phyloP scores from a whole-genome alignment of 2,113 vertebrate genomes.

The Micronycteris hirsuta region DNA sequence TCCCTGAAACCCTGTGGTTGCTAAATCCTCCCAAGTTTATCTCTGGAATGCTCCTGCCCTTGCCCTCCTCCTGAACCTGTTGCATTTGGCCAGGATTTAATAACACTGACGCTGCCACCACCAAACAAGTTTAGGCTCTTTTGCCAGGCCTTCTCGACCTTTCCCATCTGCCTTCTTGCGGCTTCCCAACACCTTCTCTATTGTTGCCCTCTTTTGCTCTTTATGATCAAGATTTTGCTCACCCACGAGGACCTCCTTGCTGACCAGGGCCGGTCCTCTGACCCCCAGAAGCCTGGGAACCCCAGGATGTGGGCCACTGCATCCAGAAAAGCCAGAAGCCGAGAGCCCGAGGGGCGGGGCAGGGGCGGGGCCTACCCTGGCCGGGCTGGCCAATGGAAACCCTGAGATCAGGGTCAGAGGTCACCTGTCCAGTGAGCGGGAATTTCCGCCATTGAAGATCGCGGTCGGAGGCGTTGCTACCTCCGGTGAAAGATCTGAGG shows the following conservation, averaged over 20 bases:
- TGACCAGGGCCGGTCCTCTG: rapidly evolving
- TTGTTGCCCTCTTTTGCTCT: rapidly evolving
- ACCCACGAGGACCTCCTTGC: rapidly evolving
- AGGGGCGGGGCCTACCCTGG: background rate
- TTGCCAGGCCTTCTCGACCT: background rate
- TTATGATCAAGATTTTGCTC: rapidly evolving
- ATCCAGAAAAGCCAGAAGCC: too few relatives aligned
- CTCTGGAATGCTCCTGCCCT: background rate
- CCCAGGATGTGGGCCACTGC: rapidly evolving
- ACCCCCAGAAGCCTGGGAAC: rapidly evolving
- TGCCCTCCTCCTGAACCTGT: background rate
- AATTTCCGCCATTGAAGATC: rapidly evolving
- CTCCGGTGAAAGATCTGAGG: background rate
- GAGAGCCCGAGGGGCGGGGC: rapidly evolving
- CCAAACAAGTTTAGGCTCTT: background rate
- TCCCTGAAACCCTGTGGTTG: background rate
- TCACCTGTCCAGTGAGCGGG: background rate
- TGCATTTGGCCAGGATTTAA: background rate
- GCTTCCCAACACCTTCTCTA: background rate
- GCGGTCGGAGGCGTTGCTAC: rapidly evolving
- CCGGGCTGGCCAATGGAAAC: slow-evolving; percentile 10
- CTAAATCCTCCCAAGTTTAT: background rate
- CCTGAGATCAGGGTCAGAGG: background rate
- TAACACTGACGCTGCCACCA: background rate
- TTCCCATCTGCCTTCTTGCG: rapidly evolving